Evolutionary conservation across 2,888 invertebrate species (phyloP), one percentile per base, ranked within the genome.

Genomic region (Mylabris sibirica): DNA sequence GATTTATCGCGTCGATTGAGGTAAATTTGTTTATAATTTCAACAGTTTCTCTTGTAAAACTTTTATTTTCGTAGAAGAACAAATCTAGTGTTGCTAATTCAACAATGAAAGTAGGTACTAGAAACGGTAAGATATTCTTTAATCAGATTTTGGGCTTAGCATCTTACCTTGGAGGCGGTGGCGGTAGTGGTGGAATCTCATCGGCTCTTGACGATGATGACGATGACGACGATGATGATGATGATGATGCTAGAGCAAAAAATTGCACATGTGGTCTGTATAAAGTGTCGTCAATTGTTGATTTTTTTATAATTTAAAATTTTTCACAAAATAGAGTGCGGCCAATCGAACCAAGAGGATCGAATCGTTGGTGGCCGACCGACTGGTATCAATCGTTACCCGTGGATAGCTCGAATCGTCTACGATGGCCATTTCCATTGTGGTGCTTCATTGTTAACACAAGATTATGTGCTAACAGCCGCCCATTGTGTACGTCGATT

Each of bases 381-480:
- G 24, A 92, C 95, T 0, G 92, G 92, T 64, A 88, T 93, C 38
- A 94, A 95, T 85, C 90, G 92, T 75, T 95, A 94, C 84, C 95
- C 95, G 9, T 95, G 95, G 95, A 90, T 95, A 84, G 95, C 93
- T 3, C 88, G 95, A 59, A 88, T 96, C 66, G 92, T 95, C 14
- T 95, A 95, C 83, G 93, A 95, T 80, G 94, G 95, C 0, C 93
- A 93, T 84, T 95, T 95, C 85, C 95, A 95, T 82, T 96, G 95
- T 80, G 95, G 95, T 0, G 95, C 92, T 24, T 94, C 94, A 2
- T 87, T 95, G 34, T 87, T 96, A 59, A 93, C 93, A 66, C 91
- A 92, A 82, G 93, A 94, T 84, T 94, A 93, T 82, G 93, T 95
- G 68, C 87, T 96, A 66, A 95, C 95, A 0, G 95, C 95, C 0